phyloP scores from a whole-genome alignment of 2,113 vertebrate genomes.

The Oncorhynchus nerka region DNA sequence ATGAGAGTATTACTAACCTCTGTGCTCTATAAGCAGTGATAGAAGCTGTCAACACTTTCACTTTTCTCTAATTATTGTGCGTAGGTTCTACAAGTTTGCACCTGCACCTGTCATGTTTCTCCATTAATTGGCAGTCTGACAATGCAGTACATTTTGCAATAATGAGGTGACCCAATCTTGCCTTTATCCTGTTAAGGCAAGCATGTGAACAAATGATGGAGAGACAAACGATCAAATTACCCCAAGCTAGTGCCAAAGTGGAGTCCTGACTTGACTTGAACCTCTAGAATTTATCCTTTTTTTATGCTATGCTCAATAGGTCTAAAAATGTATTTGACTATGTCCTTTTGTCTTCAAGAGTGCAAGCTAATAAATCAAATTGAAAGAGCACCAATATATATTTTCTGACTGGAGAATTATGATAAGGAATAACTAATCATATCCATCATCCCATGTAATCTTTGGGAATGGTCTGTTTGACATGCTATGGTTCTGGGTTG shows the following conservation, averaged over 20 bases:
- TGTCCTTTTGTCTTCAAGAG: not conserved
- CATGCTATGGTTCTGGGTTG: too few species aligned
- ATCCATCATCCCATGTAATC: too few species aligned
- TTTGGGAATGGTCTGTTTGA: too few species aligned
- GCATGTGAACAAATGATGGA: not conserved
- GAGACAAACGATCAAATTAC: not conserved
- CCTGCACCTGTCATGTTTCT: not conserved
- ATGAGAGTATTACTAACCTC: not conserved
- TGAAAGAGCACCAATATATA: not conserved
- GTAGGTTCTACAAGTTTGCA: not conserved
- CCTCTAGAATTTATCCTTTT: not conserved
- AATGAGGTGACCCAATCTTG: not conserved
- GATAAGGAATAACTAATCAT: not conserved
- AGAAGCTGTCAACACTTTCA: not conserved
- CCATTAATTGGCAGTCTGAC: not conserved
- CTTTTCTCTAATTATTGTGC: not conserved
- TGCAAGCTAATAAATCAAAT: not conserved
- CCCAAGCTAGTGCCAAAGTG: not conserved
- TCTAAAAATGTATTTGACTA: not conserved
- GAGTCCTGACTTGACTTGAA: slow-evolving; percentile 8
- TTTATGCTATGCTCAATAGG: not conserved
- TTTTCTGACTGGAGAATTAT: not conserved
- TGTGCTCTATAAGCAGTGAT: not conserved
- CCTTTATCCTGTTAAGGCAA: slow-evolving; percentile 2
- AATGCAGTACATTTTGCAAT: slow-evolving; percentile 7